Evolutionary conservation across 1,140 invertebrate genomes (phyloP).

Genomic region (Colletes latitarsis): DNA sequence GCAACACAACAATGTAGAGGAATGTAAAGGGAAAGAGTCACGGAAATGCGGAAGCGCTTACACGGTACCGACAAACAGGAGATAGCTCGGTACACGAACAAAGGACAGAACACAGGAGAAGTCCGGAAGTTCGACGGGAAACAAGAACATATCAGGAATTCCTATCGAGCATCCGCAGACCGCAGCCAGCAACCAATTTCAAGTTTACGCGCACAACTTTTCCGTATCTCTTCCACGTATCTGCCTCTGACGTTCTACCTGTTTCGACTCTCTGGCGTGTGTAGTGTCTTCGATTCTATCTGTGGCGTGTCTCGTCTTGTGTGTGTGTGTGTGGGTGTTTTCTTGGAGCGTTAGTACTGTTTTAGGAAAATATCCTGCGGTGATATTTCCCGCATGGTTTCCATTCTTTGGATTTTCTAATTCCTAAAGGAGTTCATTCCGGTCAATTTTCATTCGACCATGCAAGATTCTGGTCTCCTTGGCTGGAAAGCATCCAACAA

Average conservation of each 20-base stretch:
- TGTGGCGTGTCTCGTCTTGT: too few relatives aligned
- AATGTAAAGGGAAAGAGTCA: not conserved
- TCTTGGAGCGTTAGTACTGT: not conserved
- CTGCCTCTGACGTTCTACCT: constrained; percentile 36
- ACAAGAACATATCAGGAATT: constrained; percentile 60
- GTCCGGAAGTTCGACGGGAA: constrained; percentile 55
- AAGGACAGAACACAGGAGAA: constrained; percentile 23
- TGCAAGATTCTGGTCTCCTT: too few relatives aligned
- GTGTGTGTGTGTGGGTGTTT: not conserved
- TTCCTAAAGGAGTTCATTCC: not conserved
- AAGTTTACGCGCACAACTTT: constrained; percentile 66
- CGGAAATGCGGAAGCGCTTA: constrained; percentile 12
- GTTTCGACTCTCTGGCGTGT: constrained; percentile 15
- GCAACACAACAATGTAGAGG: not conserved
- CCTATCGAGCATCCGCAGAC: constrained; percentile 46
- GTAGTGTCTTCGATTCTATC: too few relatives aligned
- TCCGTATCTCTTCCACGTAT: constrained; percentile 50
- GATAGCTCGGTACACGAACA: constrained; percentile 5
- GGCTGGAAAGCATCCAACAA: too few relatives aligned
- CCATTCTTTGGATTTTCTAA: not conserved
- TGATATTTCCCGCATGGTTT: not conserved
- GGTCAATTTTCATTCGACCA: not conserved
- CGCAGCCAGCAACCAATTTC: constrained; percentile 62
- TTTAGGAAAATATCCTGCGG: not conserved
- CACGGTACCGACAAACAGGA: not conserved